phyloP scores from a whole-genome alignment of 2,888 invertebrate species.

The Stenoptilia bipunctidactyla region DNA sequence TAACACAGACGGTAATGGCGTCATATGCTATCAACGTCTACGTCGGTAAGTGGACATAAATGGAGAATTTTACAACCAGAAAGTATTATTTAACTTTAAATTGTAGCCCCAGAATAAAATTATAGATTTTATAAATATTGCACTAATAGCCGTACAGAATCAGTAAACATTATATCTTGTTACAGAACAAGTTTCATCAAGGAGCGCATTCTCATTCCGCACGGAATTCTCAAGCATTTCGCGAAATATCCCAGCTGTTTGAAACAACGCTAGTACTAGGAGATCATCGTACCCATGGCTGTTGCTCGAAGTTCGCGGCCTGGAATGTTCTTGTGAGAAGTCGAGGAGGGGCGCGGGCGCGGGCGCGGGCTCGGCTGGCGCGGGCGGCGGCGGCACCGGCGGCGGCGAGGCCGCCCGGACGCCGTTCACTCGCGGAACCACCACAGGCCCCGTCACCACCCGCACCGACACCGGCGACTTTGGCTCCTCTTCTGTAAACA shows the following conservation, averaged over 20 bases:
- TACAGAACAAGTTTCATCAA: too few relatives aligned
- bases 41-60: too few relatives aligned
- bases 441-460: constrained; percentile 46
- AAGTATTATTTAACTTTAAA: too few relatives aligned
- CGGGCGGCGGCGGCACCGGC: constrained; percentile 21
- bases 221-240: neutral
- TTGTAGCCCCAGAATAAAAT: too few relatives aligned
- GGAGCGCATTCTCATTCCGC: constrained; percentile 1
- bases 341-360: constrained; percentile 45
- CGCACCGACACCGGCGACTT: constrained; percentile 55
- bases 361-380: constrained; percentile 23
- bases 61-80: too few relatives aligned
- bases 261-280: constrained; percentile 45
- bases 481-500: constrained; percentile 64
- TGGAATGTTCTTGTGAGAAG: constrained; percentile 68
- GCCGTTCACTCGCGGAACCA: constrained; percentile 49
- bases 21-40: too few relatives aligned
- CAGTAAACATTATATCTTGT: too few relatives aligned
- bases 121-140: too few relatives aligned
- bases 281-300: constrained; percentile 58
- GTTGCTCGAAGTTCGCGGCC: constrained; percentile 56
- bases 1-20: too few relatives aligned
- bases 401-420: constrained; percentile 27
- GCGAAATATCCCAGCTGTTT: constrained; percentile 51
- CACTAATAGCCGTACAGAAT: too few relatives aligned